Evolutionary conservation across 2,797 vertebrate genomes (phyloP), one percentile per base, ranked within the genome.

Genomic region (Falco rusticolus): DNA sequence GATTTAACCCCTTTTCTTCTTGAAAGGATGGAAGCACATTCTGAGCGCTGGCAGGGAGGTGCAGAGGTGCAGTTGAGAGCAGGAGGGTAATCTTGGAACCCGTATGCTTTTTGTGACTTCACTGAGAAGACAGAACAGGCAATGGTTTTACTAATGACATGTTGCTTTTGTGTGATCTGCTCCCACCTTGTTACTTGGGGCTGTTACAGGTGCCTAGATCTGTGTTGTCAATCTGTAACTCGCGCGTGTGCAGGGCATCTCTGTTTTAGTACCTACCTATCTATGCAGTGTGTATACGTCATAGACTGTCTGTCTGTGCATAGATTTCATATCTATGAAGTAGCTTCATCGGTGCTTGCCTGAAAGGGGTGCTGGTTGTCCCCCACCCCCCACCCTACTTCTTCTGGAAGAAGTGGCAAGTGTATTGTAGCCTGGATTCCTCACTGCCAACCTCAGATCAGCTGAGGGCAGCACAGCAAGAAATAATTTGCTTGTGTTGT

Each of bases 381-480:
- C 37, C 17, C 9, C 14, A 33, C 25, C 57, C 37, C 17, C 9
- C 14, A 33, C 28, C 14, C 25, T 50, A 1, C 57, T 78, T 19
- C 39, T 76, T 78, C 34, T 68, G 33, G 60, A 45, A 41, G 59
- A 80, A 69, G 54, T 39, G 29, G 6, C 70, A 78, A 41, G 20
- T 17, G 41, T 39, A 0, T 41, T 2, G 2, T 3, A 81, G 43
- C 50, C 47, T 87, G 70, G 47, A 70, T 72, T n/a, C 68, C 60
- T 84, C 0, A 0, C 72, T 89, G 60, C 47, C n/a, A 31, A 0
- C 69, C 53, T 53, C 0, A 0, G 70, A 72, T 70, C 60, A 19
- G 10, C 0, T 0, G 28, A 51, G n/a, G 41, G 25, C 41, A 26
- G 39, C 1, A 1, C 39, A 65, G 71, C n/a, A 65, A 26, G 65